Conservation (phyloP, 2,888 invertebrate species). For the Meliscaeva auricollis region DNA sequence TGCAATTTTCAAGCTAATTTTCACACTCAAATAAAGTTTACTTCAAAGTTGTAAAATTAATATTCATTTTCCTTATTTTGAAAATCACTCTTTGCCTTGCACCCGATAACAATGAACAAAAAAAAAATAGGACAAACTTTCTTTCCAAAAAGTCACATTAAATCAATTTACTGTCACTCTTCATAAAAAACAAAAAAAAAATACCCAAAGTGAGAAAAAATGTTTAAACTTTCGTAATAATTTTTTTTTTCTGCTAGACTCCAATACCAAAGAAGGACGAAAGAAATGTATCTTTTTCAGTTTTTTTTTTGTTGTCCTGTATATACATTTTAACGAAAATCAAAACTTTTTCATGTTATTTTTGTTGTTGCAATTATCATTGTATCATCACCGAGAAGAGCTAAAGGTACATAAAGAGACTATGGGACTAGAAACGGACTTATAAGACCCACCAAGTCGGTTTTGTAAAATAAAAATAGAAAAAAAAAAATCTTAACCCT, state of each 20-base stretch:
- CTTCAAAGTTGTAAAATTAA: too few species aligned
- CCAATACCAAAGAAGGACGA: neutral
- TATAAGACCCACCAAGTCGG: neutral
- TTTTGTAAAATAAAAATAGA: neutral
- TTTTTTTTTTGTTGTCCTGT: neutral
- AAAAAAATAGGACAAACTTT: neutral
- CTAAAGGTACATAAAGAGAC: neutral
- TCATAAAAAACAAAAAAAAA: conserved; percentile 35
- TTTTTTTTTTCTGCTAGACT: conserved; percentile 24
- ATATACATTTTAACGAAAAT: conserved; percentile 32
- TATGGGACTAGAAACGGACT: neutral
- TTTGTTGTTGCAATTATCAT: conserved; percentile 59
- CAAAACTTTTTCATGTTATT: conserved; percentile 57
- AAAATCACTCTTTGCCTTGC: too few species aligned
- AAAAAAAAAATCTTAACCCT: neutral
- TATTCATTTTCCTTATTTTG: too few species aligned
- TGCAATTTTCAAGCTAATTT: too few species aligned
- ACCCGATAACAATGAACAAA: neutral
- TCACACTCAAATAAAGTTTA: too few species aligned
- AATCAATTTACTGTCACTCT: conserved; percentile 66
- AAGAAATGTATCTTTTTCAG: neutral
- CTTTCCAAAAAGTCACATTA: conserved; percentile 47
- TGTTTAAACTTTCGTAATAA: conserved; percentile 29
- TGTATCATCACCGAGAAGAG: conserved; percentile 25
- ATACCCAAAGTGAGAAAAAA: conserved; percentile 43